Evolutionary conservation across 2,113 vertebrate genomes (phyloP), one percentile per base, ranked within the genome.

Genomic region (Phycodurus eques): DNA sequence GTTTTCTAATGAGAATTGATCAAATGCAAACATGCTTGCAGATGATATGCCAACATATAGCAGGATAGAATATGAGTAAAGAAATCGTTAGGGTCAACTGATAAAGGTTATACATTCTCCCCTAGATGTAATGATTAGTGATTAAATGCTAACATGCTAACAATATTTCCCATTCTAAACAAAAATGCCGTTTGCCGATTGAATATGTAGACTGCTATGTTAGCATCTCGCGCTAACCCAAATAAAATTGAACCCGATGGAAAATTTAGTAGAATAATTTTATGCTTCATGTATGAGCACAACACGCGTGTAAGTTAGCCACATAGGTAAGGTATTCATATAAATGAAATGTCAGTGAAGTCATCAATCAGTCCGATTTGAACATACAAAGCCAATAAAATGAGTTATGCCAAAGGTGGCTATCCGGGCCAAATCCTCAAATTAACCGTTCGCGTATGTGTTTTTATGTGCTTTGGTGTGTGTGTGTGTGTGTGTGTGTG

Each of bases 291-390:
- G 46, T 47, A 47, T 6, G 46, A 47, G 46, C 46, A 47, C 10
- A 47, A n/a, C 14, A 27, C 27, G 2, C 57, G 8, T 2, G 27
- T 8, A 60, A 31, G 31, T 20, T 0, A 8, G 20, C 53, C 6
- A 4, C 22, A 3, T 33, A 8, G 13, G 22, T 14, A 8, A 0
- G 60, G 12, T 69, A 80, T 80, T 82, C 43, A 70, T 59, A 60
- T 67, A 70, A 85, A 84, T 85, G 42, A 90, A 88, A 79, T 85
- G 77, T 27, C 71, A 67, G 49, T 85, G 75, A 77, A 79, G 80
- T 79, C 53, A 83, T 80, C 61, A 73, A 73, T 84, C 79, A 75
- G 70, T 75, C 39, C 31, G 72, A 53, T 59, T 75, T 5, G 19
- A 70, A n/a, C 69, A 64, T 76, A 60, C 82, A 80, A 79, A 68